Evolutionary conservation across 2,797 vertebrate genomes (phyloP).

Genomic region (Gallinago stenura): DNA sequence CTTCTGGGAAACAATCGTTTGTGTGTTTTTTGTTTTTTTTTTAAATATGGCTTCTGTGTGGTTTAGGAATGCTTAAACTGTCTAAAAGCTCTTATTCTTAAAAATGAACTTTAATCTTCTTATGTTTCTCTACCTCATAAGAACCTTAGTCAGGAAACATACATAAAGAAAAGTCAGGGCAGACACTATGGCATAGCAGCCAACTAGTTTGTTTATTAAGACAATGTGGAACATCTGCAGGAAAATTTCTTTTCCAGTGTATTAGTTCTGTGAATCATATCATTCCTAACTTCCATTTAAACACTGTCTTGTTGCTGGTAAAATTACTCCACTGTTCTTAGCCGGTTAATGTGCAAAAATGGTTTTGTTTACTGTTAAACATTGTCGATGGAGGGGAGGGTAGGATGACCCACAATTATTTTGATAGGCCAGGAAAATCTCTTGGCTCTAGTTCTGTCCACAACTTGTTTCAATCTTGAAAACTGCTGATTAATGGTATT

Average conservation of each 20-base stretch:
- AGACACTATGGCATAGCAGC: background rate
- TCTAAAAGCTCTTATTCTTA: background rate
- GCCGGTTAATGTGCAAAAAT: background rate
- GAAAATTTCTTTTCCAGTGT: background rate
- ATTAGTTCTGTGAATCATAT: background rate
- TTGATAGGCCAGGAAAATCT: background rate
- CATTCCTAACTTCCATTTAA: background rate
- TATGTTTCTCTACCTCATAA: background rate
- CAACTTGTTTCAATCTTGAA: background rate
- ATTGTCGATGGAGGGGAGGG: background rate
- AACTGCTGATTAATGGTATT: background rate
- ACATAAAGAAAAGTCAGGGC: background rate
- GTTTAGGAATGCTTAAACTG: background rate
- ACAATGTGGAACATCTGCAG: background rate
- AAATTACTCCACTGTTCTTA: background rate
- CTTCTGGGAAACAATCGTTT: background rate
- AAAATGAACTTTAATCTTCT: background rate
- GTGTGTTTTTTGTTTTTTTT: background rate
- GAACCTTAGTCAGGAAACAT: background rate
- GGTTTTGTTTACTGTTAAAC: background rate
- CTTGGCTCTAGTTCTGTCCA: background rate
- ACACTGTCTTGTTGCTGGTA: background rate
- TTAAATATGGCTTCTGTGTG: background rate
- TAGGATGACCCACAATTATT: background rate
- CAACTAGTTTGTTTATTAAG: background rate